Percentiles rank a stretch among this genome's conserved stretches.
phyloP scores from a whole-genome alignment of 1,140 invertebrate species.

The Trichogramma pretiosum region DNA sequence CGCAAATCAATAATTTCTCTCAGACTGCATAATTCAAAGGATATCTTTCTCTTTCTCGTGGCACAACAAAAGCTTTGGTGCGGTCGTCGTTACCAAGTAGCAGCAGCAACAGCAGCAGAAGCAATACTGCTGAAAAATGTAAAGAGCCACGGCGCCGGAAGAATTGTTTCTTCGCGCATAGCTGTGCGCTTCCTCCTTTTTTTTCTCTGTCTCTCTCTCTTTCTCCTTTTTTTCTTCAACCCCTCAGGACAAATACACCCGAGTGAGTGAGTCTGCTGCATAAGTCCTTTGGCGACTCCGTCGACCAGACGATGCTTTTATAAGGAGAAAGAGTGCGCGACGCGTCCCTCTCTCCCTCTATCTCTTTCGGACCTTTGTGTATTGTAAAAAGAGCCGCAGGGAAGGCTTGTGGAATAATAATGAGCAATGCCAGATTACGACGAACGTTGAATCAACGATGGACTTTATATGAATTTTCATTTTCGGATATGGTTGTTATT shows the following conservation, averaged over 20 bases:
- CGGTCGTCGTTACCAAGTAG: no score
- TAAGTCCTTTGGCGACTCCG: not conserved
- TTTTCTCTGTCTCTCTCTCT: no score
- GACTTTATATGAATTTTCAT: no score
- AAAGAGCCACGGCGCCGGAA: slow-evolving; percentile 6
- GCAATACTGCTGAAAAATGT: slow-evolving; percentile 5
- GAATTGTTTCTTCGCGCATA: slow-evolving; percentile 5
- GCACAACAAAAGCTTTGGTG: not conserved
- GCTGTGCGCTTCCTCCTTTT: no score
- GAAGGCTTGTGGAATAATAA: not conserved
- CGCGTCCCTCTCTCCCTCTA: no score
- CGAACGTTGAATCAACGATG: no score
- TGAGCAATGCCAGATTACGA: no score
- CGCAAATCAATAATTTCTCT: slow-evolving; percentile 10
- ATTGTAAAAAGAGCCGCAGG: not conserved
- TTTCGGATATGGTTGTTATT: no score
- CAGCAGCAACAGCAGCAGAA: not conserved
- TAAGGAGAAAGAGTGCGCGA: no score
- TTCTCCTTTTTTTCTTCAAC: no score
- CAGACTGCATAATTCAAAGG: slow-evolving; percentile 10
- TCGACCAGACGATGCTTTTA: not conserved
- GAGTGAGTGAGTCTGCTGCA: not conserved
- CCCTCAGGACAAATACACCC: not conserved
- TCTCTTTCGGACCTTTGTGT: not conserved
- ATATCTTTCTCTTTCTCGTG: no score